These are phyloP conservation scores for Orycteropus afer DNA, from an alignment of 2,113 vertebrate genomes.

Conservation along the genomic window DNA sequence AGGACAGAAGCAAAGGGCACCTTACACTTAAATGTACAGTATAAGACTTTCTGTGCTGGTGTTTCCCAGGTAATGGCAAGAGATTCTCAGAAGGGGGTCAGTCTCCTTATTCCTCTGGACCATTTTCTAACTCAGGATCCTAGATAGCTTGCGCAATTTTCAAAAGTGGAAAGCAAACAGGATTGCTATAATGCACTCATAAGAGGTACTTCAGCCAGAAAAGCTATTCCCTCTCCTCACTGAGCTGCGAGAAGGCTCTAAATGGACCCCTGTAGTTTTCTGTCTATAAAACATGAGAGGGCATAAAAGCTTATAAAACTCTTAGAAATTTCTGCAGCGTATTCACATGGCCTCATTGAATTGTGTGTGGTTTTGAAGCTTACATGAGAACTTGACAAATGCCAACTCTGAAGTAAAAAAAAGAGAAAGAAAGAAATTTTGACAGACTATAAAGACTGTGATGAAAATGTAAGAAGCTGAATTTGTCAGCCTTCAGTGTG, in stretches of 20 bases:
- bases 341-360: slow-evolving; percentile 81
- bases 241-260: slow-evolving; percentile 80
- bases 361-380: slow-evolving; percentile 84
- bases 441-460: slow-evolving; percentile 74
- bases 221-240: slow-evolving; percentile 79
- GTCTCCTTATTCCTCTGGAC: slow-evolving; percentile 45
- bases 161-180: slow-evolving; percentile 78
- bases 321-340: slow-evolving; percentile 73
- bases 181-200: slow-evolving; percentile 80
- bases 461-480: slow-evolving; percentile 68
- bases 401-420: slow-evolving; percentile 75
- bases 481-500: slow-evolving; percentile 61
- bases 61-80: too few species aligned
- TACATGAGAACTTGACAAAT: slow-evolving; percentile 73
- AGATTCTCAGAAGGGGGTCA: not conserved
- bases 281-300: slow-evolving; percentile 83
- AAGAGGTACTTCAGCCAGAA: slow-evolving; percentile 81
- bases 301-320: slow-evolving; percentile 83
- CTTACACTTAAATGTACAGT: too few species aligned
- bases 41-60: too few species aligned
- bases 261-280: slow-evolving; percentile 85
- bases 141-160: slow-evolving; percentile 79
- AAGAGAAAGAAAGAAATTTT: too few species aligned
- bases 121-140: slow-evolving; percentile 73
- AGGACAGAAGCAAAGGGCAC: not conserved